A percentile compares a stretch with the other conserved stretches of the same genome.
Conservation (phyloP, 2,888 invertebrate genomes). For the Microctonus brassicae region DNA sequence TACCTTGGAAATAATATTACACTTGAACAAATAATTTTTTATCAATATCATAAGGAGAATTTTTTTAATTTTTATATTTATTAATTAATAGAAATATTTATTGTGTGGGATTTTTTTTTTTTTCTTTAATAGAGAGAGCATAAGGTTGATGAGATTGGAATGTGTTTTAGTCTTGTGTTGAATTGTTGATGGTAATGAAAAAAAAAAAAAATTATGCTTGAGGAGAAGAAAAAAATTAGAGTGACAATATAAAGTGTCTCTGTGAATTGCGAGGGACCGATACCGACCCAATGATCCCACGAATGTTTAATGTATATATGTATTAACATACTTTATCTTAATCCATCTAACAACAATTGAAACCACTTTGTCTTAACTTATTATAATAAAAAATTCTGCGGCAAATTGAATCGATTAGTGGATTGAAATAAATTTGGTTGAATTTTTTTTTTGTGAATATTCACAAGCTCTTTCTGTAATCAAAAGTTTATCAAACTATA, state of each 20-base stretch:
- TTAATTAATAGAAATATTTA: slow-evolving; percentile 25
- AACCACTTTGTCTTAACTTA: background rate
- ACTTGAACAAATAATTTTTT: background rate
- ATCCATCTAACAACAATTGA: background rate
- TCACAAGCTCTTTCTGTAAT: no score
- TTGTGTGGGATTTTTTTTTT: background rate
- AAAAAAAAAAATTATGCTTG: background rate
- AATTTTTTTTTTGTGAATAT: no score
- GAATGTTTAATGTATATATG: slow-evolving; percentile 22
- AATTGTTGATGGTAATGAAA: slow-evolving; percentile 36
- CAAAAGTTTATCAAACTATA: background rate
- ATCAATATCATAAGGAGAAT: background rate
- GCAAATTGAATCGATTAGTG: no score
- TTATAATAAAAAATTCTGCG: background rate
- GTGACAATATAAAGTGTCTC: background rate
- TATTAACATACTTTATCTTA: background rate
- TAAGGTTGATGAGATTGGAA: background rate
- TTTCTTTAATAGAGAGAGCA: no score
- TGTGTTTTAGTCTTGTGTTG: slow-evolving; percentile 16
- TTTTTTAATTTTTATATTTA: no score
- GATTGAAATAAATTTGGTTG: no score
- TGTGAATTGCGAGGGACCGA: slow-evolving; percentile 27
- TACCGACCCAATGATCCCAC: slow-evolving; percentile 38
- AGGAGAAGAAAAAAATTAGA: background rate
- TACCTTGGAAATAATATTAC: background rate